phyloP scores from a whole-genome alignment of 2,888 invertebrate genomes.

The Cheilosia variabilis region DNA sequence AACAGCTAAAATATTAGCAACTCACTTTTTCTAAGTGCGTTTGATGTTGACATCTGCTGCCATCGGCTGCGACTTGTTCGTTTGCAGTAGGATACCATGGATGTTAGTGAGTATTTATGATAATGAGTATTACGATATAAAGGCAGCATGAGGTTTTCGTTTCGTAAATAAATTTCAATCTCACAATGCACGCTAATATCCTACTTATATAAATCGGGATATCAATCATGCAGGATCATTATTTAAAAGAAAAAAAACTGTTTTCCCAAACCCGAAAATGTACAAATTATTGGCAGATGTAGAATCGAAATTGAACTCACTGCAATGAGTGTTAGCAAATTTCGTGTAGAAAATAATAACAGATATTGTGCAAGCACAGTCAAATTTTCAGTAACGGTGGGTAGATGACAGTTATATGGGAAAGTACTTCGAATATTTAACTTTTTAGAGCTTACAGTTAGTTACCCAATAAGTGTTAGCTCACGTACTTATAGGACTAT shows the following conservation, averaged over 20 bases:
- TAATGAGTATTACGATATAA: constrained; percentile 14
- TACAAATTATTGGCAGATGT: background rate
- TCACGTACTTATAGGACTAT: no score
- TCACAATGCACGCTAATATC: background rate
- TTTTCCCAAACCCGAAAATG: background rate
- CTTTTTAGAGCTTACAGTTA: no score
- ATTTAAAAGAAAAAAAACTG: no score
- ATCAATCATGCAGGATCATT: no score
- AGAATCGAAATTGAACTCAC: no score
- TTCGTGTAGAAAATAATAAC: no score
- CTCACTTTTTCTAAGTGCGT: constrained; percentile 68
- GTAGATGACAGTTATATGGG: no score
- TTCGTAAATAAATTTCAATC: background rate
- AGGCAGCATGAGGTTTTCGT: constrained; percentile 11
- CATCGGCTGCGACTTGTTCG: constrained; percentile 28
- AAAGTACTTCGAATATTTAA: no score
- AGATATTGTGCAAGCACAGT: no score
- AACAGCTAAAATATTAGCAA: constrained; percentile 19
- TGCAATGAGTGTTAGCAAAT: no score
- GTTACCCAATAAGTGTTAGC: no score
- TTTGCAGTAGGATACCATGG: constrained; percentile 21
- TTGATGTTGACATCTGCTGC: constrained; percentile 17
- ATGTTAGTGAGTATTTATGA: constrained; percentile 31
- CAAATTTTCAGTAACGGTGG: no score
- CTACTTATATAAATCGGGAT: background rate